Evolutionary conservation across 2,888 invertebrate species (phyloP).

Genomic region (Agonopterix heracliana): DNA sequence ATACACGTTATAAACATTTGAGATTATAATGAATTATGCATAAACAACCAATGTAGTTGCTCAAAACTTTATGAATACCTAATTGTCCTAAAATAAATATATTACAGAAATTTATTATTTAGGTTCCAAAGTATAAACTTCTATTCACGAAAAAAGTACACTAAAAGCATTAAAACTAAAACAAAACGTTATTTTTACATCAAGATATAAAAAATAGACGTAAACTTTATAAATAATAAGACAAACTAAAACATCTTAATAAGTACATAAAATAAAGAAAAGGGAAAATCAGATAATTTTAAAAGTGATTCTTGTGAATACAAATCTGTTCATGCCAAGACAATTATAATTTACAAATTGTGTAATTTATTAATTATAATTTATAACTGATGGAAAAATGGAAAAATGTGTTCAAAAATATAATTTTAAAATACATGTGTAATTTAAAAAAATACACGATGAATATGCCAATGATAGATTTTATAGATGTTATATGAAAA

Average conservation of each 20-base stretch:
- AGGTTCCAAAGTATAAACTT: no score
- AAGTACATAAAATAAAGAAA: slow-evolving; percentile 14
- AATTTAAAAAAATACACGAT: slow-evolving; percentile 27
- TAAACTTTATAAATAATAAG: slow-evolving; percentile 3
- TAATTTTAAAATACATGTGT: slow-evolving; percentile 17
- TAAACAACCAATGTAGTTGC: slow-evolving; percentile 1
- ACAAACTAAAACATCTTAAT: not conserved
- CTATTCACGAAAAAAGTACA: not conserved
- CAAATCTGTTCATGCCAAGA: slow-evolving; percentile 55
- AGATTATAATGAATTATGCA: not conserved
- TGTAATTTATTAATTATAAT: slow-evolving; percentile 27
- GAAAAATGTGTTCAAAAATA: slow-evolving; percentile 1
- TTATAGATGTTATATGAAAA: slow-evolving; percentile 18
- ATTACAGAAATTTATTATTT: no score
- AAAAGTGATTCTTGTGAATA: slow-evolving; percentile 27
- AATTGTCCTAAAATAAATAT: no score
- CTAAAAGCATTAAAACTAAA: not conserved
- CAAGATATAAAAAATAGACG: not conserved
- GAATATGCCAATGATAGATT: slow-evolving; percentile 39
- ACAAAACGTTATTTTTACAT: not conserved
- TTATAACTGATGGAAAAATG: not conserved
- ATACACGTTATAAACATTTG: not conserved
- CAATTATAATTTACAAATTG: slow-evolving; percentile 48
- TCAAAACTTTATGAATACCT: not conserved
- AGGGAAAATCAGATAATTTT: slow-evolving; percentile 13